Conservation (phyloP, 2,888 invertebrate species). For the Drosophila colorata region DNA sequence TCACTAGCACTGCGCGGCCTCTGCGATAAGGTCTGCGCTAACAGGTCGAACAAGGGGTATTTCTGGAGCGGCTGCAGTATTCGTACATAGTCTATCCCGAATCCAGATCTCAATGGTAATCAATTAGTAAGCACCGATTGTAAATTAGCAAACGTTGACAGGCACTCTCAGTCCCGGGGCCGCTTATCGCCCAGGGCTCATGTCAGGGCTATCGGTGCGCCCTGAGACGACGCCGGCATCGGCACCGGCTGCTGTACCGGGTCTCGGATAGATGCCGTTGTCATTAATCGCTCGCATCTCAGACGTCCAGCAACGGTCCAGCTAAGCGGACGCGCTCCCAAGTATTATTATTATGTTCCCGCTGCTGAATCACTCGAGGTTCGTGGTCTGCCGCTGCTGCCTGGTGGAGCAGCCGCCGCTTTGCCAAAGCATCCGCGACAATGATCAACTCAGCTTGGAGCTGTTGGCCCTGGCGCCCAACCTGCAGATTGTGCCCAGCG, state of each 20-base stretch:
- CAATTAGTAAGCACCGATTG: slow-evolving; percentile 66
- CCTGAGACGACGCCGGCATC: slow-evolving; percentile 45
- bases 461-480: slow-evolving; percentile 59
- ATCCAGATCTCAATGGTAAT: slow-evolving; percentile 35
- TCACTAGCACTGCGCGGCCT: not conserved
- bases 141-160: slow-evolving; percentile 69
- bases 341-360: slow-evolving; percentile 64
- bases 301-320: slow-evolving; percentile 62
- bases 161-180: slow-evolving; percentile 7
- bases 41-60: not conserved
- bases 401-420: slow-evolving; percentile 70
- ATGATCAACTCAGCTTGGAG: slow-evolving; percentile 53
- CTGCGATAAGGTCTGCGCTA: slow-evolving; percentile 15
- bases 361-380: slow-evolving; percentile 50
- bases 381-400: slow-evolving; percentile 78
- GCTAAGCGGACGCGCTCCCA: slow-evolving; percentile 49
- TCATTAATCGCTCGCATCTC: slow-evolving; percentile 47
- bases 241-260: slow-evolving; percentile 16
- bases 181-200: slow-evolving; percentile 44
- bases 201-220: slow-evolving; percentile 75
- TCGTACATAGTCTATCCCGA: not conserved
- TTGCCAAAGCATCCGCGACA: slow-evolving; percentile 63
- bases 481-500: slow-evolving; percentile 60
- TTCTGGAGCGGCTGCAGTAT: not conserved
- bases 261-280: slow-evolving; percentile 23